Percentiles rank a stretch among this genome's conserved stretches.
Evolutionary conservation across 2,797 vertebrate genomes (phyloP).

Genomic region (Paedocypris micromegethes): DNA sequence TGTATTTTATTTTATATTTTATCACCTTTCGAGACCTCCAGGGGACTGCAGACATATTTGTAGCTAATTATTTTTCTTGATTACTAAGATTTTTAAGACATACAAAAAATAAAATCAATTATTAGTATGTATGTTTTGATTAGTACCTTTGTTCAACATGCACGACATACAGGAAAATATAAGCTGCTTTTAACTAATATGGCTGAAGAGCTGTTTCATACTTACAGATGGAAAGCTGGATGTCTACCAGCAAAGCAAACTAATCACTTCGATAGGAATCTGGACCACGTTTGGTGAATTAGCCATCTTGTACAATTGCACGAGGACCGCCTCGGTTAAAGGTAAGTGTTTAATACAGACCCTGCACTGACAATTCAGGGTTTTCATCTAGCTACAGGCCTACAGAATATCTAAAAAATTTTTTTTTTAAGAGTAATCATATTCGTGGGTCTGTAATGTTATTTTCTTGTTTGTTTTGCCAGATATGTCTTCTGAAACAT

Average conservation of each 20-base stretch:
- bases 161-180: not conserved
- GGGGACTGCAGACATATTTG: no score
- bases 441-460: constrained; percentile 18
- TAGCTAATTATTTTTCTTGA: no score
- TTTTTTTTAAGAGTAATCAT: constrained; percentile 16
- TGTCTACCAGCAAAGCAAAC: constrained; percentile 85
- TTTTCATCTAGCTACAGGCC: constrained; percentile 6
- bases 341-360: constrained; percentile 61
- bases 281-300: constrained; percentile 91
- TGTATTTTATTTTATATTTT: no score
- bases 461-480: constrained; percentile 32
- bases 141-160: not conserved
- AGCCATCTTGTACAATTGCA: constrained; percentile 92
- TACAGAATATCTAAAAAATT: constrained; percentile 9
- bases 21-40: no score
- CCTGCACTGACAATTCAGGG: constrained; percentile 23
- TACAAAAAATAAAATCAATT: no score
- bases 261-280: constrained; percentile 77
- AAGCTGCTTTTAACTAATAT: not conserved
- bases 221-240: constrained; percentile 82
- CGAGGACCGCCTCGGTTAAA: constrained; percentile 86
- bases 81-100: no score
- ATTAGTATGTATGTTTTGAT: no score
- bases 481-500: constrained; percentile 16
- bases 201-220: constrained; percentile 35